Evolutionary conservation across 2,113 vertebrate species (phyloP), one percentile per base, ranked within the genome.

Genomic region (Hemichromis elongatus): DNA sequence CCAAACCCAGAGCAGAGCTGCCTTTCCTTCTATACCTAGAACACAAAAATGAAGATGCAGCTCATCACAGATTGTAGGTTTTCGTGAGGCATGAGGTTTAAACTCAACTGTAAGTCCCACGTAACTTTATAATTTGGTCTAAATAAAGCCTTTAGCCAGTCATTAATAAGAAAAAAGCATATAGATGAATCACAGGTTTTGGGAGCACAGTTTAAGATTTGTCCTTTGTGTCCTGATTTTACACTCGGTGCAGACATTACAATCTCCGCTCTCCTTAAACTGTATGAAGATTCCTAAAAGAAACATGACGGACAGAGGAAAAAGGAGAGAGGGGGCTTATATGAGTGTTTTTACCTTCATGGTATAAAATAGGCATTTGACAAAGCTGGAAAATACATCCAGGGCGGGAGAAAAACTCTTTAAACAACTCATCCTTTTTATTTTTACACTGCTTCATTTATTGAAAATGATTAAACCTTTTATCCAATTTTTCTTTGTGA

Each of bases 1-100:
- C 92, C 86, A 99, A 92, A 53, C 99, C 98, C 82, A 99, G 95
- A 50, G 96, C 97, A 4, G 97, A 98, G 30, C 92, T 92, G 53
- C 98, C 97, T 93, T 96, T 98, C 90, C 98, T 96, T 93, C 83
- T 97, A 66, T 99, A 99, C 47, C 99, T 99, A 82, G 12, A 87
- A 93, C 26, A 68, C 10, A 78, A 55, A 81, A 42, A 16, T 13
- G 5, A 21, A 37, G 11, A 16, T 55, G 24, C 3, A 53, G 6
- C 5, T 73, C 5, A 66, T 55, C 11, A 3, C 12, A 33, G 52
- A 50, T 53, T 50, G 35, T 26, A 61, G 4, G 12, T 53, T 33
- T 37, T 40, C 33, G 42, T 42, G 10, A 50, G 28, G 16, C 19
- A 5, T 4, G 8, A 16, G 26, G 11, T 42, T 42, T 4, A 42